Evolutionary conservation across 2,888 invertebrate species (phyloP).

Genomic region (Gari tellinella): DNA sequence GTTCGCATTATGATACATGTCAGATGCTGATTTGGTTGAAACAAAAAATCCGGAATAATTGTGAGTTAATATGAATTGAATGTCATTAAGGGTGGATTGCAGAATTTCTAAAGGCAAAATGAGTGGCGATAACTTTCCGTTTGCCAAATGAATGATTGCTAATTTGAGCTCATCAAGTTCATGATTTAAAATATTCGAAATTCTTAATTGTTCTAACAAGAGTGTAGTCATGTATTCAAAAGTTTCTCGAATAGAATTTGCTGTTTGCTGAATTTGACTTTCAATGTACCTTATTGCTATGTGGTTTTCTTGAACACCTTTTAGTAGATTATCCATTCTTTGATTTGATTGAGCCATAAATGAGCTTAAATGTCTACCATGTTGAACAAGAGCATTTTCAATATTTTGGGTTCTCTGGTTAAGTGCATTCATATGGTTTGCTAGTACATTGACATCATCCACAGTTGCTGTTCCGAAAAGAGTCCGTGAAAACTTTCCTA

Average conservation of each 20-base stretch:
- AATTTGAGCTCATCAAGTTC: constrained; percentile 19
- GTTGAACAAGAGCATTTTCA: constrained; percentile 5
- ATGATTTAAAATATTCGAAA: constrained; percentile 12
- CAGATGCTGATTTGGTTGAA: neutral
- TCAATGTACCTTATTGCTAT: constrained; percentile 13
- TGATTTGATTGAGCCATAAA: constrained; percentile 26
- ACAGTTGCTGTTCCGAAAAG: constrained; percentile 53
- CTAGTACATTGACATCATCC: constrained; percentile 34
- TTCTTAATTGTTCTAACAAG: constrained; percentile 11
- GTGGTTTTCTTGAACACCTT: constrained; percentile 14
- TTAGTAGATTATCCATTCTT: constrained; percentile 27
- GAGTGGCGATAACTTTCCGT: constrained; percentile 26
- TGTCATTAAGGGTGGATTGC: constrained; percentile 8
- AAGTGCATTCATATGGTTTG: constrained; percentile 17
- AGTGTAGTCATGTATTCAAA: constrained; percentile 7
- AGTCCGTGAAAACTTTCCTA: constrained; percentile 38
- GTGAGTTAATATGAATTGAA: constrained; percentile 10
- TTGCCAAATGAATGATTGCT: constrained; percentile 12
- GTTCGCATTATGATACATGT: constrained; percentile 16
- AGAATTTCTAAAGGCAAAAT: constrained; percentile 11
- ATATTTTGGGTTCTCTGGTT: neutral
- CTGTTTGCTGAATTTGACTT: neutral
- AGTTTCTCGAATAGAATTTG: constrained; percentile 1
- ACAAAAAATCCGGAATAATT: constrained; percentile 30
- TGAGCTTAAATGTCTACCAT: constrained; percentile 31